Base-by-base conservation (phyloP, 92 coral and sea anemone genomes). In the Pocillopora grandis region DNA sequence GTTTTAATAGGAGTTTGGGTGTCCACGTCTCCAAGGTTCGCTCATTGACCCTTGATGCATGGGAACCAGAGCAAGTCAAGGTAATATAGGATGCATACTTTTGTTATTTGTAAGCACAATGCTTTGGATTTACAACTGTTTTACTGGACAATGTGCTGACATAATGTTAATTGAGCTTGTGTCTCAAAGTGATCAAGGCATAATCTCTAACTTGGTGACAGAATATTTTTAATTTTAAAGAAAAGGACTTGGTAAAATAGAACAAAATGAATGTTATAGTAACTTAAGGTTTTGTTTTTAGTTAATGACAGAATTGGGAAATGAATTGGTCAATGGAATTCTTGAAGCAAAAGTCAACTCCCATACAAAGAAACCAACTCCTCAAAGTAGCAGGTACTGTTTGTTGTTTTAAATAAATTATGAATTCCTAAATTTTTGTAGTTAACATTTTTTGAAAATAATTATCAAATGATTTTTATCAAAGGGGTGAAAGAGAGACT, bases 241-340 rank as follows among this genome's bases (percentile, higher is more conserved):
- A 42, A 3, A 42, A 42, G 49, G 49, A 3, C 3, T 7, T 3
- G 49, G 49, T 42, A 27, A 72, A 36, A 52, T 52, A 16, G 70
- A n/a, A 66, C 1, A 4, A 12, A 1, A 9, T 66, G 13, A 66
- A 12, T 23, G 11, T 8, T 58, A 12, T 18, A 21, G 23, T 5
- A 42, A 35, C 20, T 16, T 42, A 42, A 7, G 35, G 66, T 52
- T 10, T n/a, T 3, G 58, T 61, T 68, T 70, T 76, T 66, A 97
- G 99, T 70, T 97, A 65, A 97, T 97, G 99, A 90, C 95, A 58
- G 99, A 94, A 76, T 87, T 97, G 61, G 99, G 99, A 19, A 97
- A 97, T 76, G 72, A 83, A 63, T 81, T 90, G 71, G 90, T 92
- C 62, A 97, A 97, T 66, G 88, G 89, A 15, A 92, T 97, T 66